A percentile compares a stretch with the other conserved stretches of the same genome.
phyloP scores from a whole-genome alignment of 2,888 invertebrate species.

The Microdon myrmicae region DNA sequence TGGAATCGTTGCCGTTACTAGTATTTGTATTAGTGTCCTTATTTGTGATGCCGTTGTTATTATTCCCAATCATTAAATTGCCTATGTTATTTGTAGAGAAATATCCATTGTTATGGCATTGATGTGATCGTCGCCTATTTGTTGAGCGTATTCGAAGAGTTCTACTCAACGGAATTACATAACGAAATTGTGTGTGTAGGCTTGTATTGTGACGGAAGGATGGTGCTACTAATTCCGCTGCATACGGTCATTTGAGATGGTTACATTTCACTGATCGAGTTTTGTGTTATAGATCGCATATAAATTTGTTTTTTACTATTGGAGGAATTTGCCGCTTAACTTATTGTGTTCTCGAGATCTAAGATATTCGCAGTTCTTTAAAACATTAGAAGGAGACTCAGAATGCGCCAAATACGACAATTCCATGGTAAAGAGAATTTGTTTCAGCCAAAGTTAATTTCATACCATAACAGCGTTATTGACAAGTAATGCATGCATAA shows the following conservation, averaged over 20 bases:
- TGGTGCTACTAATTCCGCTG: slow-evolving; percentile 22
- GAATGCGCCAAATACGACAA: too few species aligned
- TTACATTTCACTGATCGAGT: too few species aligned
- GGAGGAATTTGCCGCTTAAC: slow-evolving; percentile 7
- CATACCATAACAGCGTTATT: too few species aligned
- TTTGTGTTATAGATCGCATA: slow-evolving; percentile 19
- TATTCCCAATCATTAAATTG: slow-evolving; percentile 21
- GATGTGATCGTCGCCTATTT: slow-evolving; percentile 27
- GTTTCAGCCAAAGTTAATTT: too few species aligned
- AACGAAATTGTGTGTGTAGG: slow-evolving; percentile 12
- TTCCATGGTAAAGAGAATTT: too few species aligned
- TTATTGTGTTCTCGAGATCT: slow-evolving; percentile 12
- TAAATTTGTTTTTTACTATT: slow-evolving; percentile 1
- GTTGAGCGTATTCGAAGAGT: slow-evolving; percentile 17
- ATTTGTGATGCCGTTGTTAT: slow-evolving; percentile 37
- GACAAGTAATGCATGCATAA: too few species aligned
- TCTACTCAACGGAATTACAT: slow-evolving; percentile 28
- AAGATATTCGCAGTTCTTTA: slow-evolving; percentile 36
- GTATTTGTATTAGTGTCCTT: slow-evolving; percentile 53
- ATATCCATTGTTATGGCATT: slow-evolving; percentile 28
- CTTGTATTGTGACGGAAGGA: slow-evolving; percentile 9
- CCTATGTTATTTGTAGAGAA: slow-evolving; percentile 19
- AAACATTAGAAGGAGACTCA: too few species aligned
- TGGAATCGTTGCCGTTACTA: slow-evolving; percentile 50
- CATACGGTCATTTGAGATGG: slow-evolving; percentile 40